phyloP scores from a whole-genome alignment of 2,797 vertebrate species.

The Pagetopsis macropterus region DNA sequence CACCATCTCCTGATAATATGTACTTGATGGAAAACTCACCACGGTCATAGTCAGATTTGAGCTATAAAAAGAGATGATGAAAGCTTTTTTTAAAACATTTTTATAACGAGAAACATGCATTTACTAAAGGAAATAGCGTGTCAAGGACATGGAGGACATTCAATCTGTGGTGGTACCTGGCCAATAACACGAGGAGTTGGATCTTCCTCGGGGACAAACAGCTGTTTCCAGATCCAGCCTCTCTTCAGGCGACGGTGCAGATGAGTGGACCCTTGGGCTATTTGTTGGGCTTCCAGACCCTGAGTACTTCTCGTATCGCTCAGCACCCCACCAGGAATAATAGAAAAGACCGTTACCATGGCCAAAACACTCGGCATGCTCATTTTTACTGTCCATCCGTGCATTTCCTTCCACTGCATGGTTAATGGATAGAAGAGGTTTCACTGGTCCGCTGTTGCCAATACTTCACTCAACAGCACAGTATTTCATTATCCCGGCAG shows the following conservation, averaged over 20 bases:
- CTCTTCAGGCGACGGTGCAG: conserved; percentile 82
- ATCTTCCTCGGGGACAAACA: conserved; percentile 91
- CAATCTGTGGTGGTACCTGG: conserved; percentile 84
- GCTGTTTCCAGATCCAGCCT: conserved; percentile 89
- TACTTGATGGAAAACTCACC: conserved; percentile 86
- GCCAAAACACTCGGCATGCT: conserved; percentile 72
- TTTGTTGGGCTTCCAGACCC: conserved; percentile 61
- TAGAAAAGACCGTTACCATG: conserved; percentile 64
- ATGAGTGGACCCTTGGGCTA: conserved; percentile 58
- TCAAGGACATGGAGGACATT: conserved; percentile 73
- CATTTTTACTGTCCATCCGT: conserved; percentile 72
- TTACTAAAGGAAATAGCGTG: conserved; percentile 50
- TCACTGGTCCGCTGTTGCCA: conserved; percentile 37
- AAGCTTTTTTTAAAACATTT: background rate
- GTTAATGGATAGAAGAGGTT: conserved; percentile 36
- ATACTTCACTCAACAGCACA: conserved; percentile 50
- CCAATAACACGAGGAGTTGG: conserved; percentile 82
- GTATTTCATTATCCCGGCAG: conserved; percentile 57
- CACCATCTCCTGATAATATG: conserved; percentile 88
- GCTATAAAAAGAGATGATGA: conserved; percentile 71
- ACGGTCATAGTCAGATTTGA: conserved; percentile 88
- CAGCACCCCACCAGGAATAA: conserved; percentile 70
- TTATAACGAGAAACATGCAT: conserved; percentile 21
- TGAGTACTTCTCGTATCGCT: conserved; percentile 63
- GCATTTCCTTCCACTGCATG: conserved; percentile 63